Percentiles rank a stretch among this genome's conserved stretches.
Conservation (phyloP, 2,888 invertebrate species). For the Amblyjoppa fuscipennis region DNA sequence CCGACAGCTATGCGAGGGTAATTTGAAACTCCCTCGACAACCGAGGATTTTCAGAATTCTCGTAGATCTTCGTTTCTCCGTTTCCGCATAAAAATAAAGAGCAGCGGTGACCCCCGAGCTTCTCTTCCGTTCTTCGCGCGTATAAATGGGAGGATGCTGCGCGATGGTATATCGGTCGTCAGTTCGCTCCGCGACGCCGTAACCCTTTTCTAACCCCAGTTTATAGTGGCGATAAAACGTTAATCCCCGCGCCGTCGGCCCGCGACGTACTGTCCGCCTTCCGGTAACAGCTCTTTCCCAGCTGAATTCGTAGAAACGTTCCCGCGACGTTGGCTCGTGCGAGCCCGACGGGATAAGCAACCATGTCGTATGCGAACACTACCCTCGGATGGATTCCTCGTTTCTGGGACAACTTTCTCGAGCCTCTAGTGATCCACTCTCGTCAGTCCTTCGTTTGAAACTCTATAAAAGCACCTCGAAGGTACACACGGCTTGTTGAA, state of each 20-base stretch:
- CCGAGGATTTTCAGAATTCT: slow-evolving; percentile 20
- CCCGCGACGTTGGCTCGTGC: neutral
- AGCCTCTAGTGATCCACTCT: neutral
- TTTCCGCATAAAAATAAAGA: slow-evolving; percentile 54
- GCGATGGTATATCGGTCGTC: slow-evolving; percentile 37
- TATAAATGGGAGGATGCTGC: slow-evolving; percentile 21
- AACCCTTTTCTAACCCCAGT: slow-evolving; percentile 68
- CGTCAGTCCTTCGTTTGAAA: neutral
- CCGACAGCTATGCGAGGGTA: slow-evolving; percentile 9
- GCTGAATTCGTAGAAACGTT: slow-evolving; percentile 46
- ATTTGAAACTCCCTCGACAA: slow-evolving; percentile 34
- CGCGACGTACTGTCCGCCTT: neutral
- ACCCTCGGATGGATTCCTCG: neutral
- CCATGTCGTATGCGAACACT: neutral
- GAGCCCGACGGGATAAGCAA: neutral
- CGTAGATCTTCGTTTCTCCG: neutral
- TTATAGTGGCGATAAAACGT: slow-evolving; percentile 73
- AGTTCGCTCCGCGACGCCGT: slow-evolving; percentile 44
- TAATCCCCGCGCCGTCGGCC: slow-evolving; percentile 65
- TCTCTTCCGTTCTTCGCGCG: neutral
- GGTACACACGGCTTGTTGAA: neutral
- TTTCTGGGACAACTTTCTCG: neutral
- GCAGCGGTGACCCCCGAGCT: slow-evolving; percentile 4
- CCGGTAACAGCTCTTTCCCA: slow-evolving; percentile 7
- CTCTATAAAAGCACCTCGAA: neutral